phyloP scores from a whole-genome alignment of 1,140 invertebrate genomes.

The Listronotus bonariensis region DNA sequence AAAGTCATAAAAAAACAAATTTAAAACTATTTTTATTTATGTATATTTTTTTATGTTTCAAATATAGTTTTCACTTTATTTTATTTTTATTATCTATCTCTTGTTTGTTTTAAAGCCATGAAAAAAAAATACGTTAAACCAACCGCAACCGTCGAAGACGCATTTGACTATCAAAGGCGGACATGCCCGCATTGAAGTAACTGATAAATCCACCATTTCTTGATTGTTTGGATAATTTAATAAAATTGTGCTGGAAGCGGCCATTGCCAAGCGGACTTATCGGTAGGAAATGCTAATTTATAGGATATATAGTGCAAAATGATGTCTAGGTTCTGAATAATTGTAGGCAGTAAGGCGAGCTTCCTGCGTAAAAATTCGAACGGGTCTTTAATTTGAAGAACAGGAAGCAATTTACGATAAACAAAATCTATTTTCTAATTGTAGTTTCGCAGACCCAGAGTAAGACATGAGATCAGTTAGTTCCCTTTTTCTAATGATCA shows the following conservation, averaged over 20 bases:
- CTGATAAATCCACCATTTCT: slow-evolving; percentile 17
- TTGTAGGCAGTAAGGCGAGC: slow-evolving; percentile 22
- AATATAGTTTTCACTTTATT: too few species aligned
- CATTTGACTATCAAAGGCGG: slow-evolving; percentile 18
- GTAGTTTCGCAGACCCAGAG: slow-evolving; percentile 4
- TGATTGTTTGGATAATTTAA: slow-evolving; percentile 32
- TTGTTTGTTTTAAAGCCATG: too few species aligned
- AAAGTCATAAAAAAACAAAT: too few species aligned
- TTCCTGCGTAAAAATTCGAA: slow-evolving; percentile 11
- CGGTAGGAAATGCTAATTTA: slow-evolving; percentile 31
- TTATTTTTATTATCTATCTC: too few species aligned
- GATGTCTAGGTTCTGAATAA: slow-evolving; percentile 24
- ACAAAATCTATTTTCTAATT: slow-evolving; percentile 22
- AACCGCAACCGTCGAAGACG: slow-evolving; percentile 4
- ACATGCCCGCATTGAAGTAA: slow-evolving; percentile 23
- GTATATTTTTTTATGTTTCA: too few species aligned
- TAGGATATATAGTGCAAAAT: slow-evolving; percentile 28
- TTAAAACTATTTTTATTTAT: too few species aligned
- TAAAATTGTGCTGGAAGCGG: slow-evolving; percentile 30
- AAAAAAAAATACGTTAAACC: too few species aligned
- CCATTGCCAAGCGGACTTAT: slow-evolving; percentile 25
- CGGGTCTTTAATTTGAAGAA: slow-evolving; percentile 6
- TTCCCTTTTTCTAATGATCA: too few species aligned
- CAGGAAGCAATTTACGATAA: slow-evolving; percentile 24
- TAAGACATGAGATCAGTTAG: too few species aligned